Percentiles rank a stretch among this genome's conserved stretches.
Conservation (phyloP, 64 coral and sea anemone species). For the Stylophora pistillata region DNA sequence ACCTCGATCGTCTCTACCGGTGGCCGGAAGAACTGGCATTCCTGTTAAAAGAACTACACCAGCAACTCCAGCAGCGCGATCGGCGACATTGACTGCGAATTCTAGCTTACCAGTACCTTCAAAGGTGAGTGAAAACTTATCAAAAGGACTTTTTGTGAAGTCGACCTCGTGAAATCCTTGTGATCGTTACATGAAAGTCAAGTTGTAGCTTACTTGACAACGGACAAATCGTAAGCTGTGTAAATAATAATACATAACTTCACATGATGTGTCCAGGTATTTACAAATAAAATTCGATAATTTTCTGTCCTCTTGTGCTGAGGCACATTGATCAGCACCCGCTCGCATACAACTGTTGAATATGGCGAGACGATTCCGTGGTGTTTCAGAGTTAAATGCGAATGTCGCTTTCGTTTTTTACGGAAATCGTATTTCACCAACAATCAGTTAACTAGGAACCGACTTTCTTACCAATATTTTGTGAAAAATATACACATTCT, state of each 20-base stretch:
- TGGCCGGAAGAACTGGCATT: constrained; percentile 3
- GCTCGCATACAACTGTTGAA: too few species aligned
- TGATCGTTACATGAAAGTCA: not conserved
- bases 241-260: not conserved
- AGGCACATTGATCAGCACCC: too few species aligned
- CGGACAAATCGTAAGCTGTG: constrained; percentile 19
- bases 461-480: too few species aligned
- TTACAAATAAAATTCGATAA: not conserved
- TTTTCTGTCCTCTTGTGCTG: too few species aligned
- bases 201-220: constrained; percentile 2
- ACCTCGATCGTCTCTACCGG: constrained; percentile 53
- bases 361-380: too few species aligned
- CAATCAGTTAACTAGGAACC: too few species aligned
- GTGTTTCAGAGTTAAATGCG: too few species aligned
- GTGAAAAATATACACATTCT: too few species aligned
- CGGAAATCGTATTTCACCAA: too few species aligned
- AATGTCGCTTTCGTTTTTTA: too few species aligned
- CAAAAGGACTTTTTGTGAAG: not conserved
- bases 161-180: not conserved
- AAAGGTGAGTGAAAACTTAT: constrained; percentile 30
- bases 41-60: constrained; percentile 17
- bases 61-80: not conserved
- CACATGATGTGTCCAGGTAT: not conserved
- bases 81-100: not conserved
- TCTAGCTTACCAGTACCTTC: constrained; percentile 53